These are phyloP conservation scores for Gephyroberyx darwinii DNA, from an alignment of 2,797 vertebrate species.

Conservation along the genomic window DNA sequence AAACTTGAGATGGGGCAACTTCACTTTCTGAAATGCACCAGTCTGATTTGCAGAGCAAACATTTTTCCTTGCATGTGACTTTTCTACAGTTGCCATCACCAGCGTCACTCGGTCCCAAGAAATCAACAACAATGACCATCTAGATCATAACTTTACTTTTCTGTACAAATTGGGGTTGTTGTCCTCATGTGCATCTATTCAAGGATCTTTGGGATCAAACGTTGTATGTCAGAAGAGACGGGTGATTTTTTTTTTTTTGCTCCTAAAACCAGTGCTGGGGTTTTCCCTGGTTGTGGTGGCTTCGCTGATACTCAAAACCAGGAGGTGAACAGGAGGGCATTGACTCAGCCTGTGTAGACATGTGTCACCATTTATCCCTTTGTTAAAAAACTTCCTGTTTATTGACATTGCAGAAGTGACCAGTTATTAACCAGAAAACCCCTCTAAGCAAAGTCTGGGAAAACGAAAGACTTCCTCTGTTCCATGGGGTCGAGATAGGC, in stretches of 20 bases:
- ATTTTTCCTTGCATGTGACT: too few relatives aligned
- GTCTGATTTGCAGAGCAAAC: not conserved
- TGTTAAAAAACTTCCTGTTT: slow-evolving; percentile 23
- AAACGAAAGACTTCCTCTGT: slow-evolving; percentile 1
- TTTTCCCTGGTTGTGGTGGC: slow-evolving; percentile 1
- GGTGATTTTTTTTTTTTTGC: too few relatives aligned
- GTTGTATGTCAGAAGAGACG: too few relatives aligned
- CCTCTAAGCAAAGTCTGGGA: slow-evolving; percentile 1
- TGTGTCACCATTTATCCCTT: slow-evolving; percentile 26
- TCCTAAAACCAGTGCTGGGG: not conserved
- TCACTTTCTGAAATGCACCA: not conserved
- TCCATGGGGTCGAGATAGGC: not conserved
- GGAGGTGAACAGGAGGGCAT: slow-evolving; percentile 6
- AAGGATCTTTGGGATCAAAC: too few relatives aligned
- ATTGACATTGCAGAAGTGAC: not conserved
- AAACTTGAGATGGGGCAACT: not conserved
- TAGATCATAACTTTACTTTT: too few relatives aligned
- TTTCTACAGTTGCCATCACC: too few relatives aligned
- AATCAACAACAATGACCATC: not conserved
- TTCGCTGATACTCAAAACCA: not conserved
- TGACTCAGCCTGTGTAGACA: slow-evolving; percentile 9
- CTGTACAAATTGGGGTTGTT: too few relatives aligned
- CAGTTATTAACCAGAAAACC: not conserved
- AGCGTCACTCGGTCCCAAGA: not conserved
- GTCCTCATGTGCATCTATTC: too few relatives aligned